These are phyloP conservation scores for Drosophila saltans DNA, from an alignment of 1,140 invertebrate genomes.

Conservation along the genomic window DNA sequence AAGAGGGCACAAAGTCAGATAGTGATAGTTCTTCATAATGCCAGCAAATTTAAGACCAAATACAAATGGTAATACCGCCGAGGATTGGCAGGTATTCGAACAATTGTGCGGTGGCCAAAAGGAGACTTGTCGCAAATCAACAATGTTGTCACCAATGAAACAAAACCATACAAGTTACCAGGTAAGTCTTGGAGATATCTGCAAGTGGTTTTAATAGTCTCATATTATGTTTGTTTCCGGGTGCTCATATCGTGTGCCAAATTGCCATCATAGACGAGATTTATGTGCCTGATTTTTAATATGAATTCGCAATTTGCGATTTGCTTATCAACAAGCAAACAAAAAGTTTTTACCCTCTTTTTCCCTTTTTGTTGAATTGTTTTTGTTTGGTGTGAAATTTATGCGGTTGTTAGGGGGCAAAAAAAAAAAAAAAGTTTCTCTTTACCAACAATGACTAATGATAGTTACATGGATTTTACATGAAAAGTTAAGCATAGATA, in stretches of 20 bases:
- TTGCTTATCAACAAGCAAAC: slow-evolving; percentile 43
- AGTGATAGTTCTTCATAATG: slow-evolving; percentile 36
- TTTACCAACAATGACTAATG: slow-evolving; percentile 52
- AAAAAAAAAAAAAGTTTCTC: slow-evolving; percentile 30
- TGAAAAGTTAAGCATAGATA: slow-evolving; percentile 22
- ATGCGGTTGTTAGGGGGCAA: slow-evolving; percentile 70
- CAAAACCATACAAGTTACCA: slow-evolving; percentile 3
- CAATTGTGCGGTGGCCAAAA: slow-evolving; percentile 82
- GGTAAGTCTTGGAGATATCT: slow-evolving; percentile 53
- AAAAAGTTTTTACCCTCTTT: not conserved
- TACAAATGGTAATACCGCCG: slow-evolving; percentile 84
- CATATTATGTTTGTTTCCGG: slow-evolving; percentile 34
- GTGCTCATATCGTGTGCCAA: slow-evolving; percentile 63
- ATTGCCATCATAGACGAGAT: slow-evolving; percentile 55
- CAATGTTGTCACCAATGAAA: slow-evolving; percentile 13
- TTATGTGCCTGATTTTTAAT: slow-evolving; percentile 43
- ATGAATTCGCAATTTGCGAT: slow-evolving; percentile 45
- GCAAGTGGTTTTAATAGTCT: slow-evolving; percentile 33
- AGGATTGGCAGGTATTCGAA: slow-evolving; percentile 89
- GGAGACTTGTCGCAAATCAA: slow-evolving; percentile 31
- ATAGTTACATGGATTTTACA: slow-evolving; percentile 47
- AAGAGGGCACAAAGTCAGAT: slow-evolving; percentile 24
- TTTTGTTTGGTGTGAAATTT: slow-evolving; percentile 69
- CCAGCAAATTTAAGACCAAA: slow-evolving; percentile 54
- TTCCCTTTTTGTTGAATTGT: slow-evolving; percentile 13